Evolutionary conservation across 1,140 invertebrate species (phyloP).

Genomic region (Drosophila rhopaloa): DNA sequence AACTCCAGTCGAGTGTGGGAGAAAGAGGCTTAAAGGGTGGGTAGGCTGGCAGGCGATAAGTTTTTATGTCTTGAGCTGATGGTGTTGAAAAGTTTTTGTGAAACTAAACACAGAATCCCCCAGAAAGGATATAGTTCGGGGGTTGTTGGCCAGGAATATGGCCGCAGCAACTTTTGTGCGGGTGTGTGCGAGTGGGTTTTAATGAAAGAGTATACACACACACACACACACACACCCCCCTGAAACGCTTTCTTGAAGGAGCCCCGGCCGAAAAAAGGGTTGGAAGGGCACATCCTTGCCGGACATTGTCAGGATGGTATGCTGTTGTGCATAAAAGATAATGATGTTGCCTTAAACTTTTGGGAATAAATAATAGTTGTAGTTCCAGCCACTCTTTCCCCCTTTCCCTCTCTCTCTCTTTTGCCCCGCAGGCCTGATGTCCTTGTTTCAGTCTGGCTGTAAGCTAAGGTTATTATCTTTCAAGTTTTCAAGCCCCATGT

Average conservation of each 20-base stretch:
- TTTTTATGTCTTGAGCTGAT: constrained; percentile 83
- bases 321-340: constrained; percentile 79
- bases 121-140: constrained; percentile 31
- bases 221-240: constrained; percentile 3
- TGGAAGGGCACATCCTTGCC: constrained; percentile 37
- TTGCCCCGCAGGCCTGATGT: constrained; percentile 14
- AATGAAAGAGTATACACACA: constrained; percentile 49
- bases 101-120: constrained; percentile 48
- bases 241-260: constrained; percentile 64
- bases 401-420: neutral
- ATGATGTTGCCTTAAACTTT: constrained; percentile 84
- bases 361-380: constrained; percentile 83
- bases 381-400: constrained; percentile 28
- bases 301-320: constrained; percentile 32
- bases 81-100: constrained; percentile 79
- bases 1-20: constrained; percentile 34
- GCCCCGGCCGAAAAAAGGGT: constrained; percentile 20
- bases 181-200: constrained; percentile 56
- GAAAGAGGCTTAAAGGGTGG: constrained; percentile 16
- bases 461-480: constrained; percentile 84
- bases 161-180: constrained; percentile 73
- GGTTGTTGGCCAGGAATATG: constrained; percentile 68
- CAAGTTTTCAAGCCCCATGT: constrained; percentile 77
- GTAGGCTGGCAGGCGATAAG: constrained; percentile 69
- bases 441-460: constrained; percentile 57